Conservation (phyloP, 1,140 invertebrate genomes). For the Nymphalis io region DNA sequence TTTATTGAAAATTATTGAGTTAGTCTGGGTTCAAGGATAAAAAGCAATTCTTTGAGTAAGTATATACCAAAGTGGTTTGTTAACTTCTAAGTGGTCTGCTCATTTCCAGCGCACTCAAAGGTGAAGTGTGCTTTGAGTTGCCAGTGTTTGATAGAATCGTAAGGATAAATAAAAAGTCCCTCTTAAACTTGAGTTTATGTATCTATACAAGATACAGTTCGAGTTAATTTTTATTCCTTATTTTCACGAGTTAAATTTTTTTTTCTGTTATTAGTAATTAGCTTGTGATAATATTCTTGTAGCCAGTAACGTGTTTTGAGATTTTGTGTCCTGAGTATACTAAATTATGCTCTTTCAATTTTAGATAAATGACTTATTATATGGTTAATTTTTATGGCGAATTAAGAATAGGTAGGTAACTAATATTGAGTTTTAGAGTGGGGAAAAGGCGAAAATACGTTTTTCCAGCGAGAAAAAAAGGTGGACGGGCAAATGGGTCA, state of each 20-base stretch:
- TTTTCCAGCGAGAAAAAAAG: no score
- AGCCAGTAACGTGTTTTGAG: no score
- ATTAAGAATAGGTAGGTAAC: no score
- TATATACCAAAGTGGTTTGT: constrained; percentile 61
- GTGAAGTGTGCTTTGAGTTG: constrained; percentile 49
- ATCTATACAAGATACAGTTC: background rate
- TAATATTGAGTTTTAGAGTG: no score
- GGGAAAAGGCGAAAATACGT: no score
- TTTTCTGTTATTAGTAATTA: background rate
- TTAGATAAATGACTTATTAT: no score
- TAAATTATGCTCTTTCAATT: no score
- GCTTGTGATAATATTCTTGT: no score
- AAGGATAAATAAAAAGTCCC: constrained; percentile 17
- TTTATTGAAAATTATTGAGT: constrained; percentile 1
- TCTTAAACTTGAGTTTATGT: constrained; percentile 14
- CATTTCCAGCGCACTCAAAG: constrained; percentile 65
- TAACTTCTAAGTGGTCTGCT: constrained; percentile 73
- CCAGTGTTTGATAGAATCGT: constrained; percentile 48
- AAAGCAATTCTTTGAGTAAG: constrained; percentile 49
- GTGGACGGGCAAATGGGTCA: no score
- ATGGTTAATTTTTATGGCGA: no score
- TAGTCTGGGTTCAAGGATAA: constrained; percentile 35
- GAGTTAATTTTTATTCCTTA: background rate
- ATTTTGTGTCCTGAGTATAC: no score
- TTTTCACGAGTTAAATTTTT: background rate